Percentiles rank a stretch among this genome's conserved stretches.
These are phyloP conservation scores for Protomyctophum bolini DNA, from an alignment of 2,113 vertebrate species.

Conservation along the genomic window DNA sequence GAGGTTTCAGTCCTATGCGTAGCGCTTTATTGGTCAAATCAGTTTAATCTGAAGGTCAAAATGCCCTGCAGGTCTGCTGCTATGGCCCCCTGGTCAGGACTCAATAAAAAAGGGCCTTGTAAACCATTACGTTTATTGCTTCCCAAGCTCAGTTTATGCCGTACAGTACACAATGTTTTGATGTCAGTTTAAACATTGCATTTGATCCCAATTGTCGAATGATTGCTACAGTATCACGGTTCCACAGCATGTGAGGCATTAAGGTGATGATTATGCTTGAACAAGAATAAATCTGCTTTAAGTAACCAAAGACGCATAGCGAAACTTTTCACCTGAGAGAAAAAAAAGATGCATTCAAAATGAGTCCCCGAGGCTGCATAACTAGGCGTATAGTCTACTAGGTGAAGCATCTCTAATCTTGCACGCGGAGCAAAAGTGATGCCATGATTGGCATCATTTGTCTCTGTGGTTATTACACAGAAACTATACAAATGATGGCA, in stretches of 20 bases:
- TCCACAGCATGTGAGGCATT: slow-evolving; percentile 16
- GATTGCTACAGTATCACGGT: slow-evolving; percentile 35
- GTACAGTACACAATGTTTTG: not conserved
- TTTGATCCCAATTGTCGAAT: slow-evolving; percentile 21
- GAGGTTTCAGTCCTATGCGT: not conserved
- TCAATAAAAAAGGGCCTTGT: not conserved
- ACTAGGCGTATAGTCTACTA: slow-evolving; percentile 58
- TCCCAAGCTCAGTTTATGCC: not conserved
- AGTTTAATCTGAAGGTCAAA: slow-evolving; percentile 7
- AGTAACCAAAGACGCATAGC: slow-evolving; percentile 57
- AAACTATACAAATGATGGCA: slow-evolving; percentile 24
- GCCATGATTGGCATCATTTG: slow-evolving; percentile 52
- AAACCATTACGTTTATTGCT: not conserved
- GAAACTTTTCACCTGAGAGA: slow-evolving; percentile 63
- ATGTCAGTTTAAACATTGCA: not conserved
- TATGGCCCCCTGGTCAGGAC: not conserved
- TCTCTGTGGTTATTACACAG: slow-evolving; percentile 25
- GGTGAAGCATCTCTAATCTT: slow-evolving; percentile 59
- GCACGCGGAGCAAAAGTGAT: slow-evolving; percentile 41
- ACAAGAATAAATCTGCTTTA: slow-evolving; percentile 62
- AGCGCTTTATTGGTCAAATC: not conserved
- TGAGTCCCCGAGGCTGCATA: slow-evolving; percentile 57
- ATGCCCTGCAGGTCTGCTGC: not conserved
- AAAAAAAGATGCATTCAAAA: slow-evolving; percentile 34
- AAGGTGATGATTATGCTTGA: slow-evolving; percentile 64